These are phyloP conservation scores for Lasiommata megera DNA, from an alignment of 2,888 invertebrate species.

Conservation along the genomic window DNA sequence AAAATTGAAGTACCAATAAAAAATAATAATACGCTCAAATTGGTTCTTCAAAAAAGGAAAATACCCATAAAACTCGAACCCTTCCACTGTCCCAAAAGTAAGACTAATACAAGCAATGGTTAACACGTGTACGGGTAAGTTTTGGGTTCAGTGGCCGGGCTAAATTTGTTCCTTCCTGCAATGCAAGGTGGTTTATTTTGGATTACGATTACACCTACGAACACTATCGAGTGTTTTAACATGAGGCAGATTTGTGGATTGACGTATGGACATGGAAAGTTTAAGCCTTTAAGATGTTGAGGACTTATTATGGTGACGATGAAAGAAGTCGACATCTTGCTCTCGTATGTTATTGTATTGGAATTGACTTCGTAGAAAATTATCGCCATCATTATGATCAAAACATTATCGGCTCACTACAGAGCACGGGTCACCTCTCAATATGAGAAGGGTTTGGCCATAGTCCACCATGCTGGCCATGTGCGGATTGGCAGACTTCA, in stretches of 20 bases:
- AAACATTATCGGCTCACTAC: too few species aligned
- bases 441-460: too few species aligned
- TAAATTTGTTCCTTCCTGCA: constrained; percentile 66
- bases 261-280: constrained; percentile 16
- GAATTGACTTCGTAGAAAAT: too few species aligned
- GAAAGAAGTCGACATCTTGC: not conserved
- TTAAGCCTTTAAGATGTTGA: not conserved
- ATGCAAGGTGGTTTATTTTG: constrained; percentile 43
- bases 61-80: constrained; percentile 7
- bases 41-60: not conserved
- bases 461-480: too few species aligned
- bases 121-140: constrained; percentile 54
- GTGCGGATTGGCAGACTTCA: too few species aligned
- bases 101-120: constrained; percentile 38
- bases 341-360: too few species aligned
- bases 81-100: constrained; percentile 19
- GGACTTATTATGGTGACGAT: not conserved
- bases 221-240: constrained; percentile 31
- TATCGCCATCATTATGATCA: too few species aligned
- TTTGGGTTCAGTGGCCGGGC: constrained; percentile 60
- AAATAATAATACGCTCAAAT: not conserved
- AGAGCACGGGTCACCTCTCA: too few species aligned
- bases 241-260: constrained; percentile 28
- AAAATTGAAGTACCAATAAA: not conserved
- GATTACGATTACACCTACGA: constrained; percentile 43